Conservation (phyloP, 2,113 vertebrate genomes). For the Proterorhinus semilunaris region DNA sequence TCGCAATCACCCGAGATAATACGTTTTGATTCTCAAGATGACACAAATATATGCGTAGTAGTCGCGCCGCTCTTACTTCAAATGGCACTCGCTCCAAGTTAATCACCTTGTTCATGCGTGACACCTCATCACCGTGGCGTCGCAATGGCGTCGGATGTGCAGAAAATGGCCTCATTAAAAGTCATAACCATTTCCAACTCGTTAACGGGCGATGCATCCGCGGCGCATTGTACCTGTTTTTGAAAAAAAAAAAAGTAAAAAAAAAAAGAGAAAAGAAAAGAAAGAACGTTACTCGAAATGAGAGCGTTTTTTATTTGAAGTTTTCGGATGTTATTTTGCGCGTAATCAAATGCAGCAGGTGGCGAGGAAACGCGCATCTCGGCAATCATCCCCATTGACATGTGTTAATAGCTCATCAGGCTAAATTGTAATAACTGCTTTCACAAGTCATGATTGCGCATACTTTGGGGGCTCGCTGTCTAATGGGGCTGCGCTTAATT, state of each 20-base stretch:
- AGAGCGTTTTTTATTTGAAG: conserved; percentile 45
- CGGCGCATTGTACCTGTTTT: conserved; percentile 44
- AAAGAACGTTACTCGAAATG: conserved; percentile 28
- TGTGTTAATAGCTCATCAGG: conserved; percentile 80
- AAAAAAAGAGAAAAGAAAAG: no score
- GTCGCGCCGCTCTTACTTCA: conserved; percentile 44
- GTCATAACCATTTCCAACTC: conserved; percentile 46
- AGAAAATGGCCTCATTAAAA: conserved; percentile 64
- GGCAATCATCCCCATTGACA: conserved; percentile 78
- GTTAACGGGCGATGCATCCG: conserved; percentile 14
- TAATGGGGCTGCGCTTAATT: conserved; percentile 52
- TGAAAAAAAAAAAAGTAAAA: conserved; percentile 23
- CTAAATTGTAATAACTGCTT: conserved; percentile 77
- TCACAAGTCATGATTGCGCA: conserved; percentile 69
- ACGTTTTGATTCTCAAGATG: conserved; percentile 52
- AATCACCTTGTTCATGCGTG: conserved; percentile 59
- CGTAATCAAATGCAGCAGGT: conserved; percentile 75
- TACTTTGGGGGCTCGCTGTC: conserved; percentile 48
- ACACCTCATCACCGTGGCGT: conserved; percentile 47
- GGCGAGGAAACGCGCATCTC: conserved; percentile 74
- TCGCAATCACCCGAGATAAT: conserved; percentile 44
- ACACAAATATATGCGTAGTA: conserved; percentile 60
- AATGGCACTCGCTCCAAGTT: conserved; percentile 54
- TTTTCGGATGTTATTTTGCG: conserved; percentile 52
- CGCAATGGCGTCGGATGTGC: conserved; percentile 43